Percentiles rank a stretch among this genome's conserved stretches.
phyloP scores from a whole-genome alignment of 2,113 vertebrate genomes.

The Opisthocomus hoazin region DNA sequence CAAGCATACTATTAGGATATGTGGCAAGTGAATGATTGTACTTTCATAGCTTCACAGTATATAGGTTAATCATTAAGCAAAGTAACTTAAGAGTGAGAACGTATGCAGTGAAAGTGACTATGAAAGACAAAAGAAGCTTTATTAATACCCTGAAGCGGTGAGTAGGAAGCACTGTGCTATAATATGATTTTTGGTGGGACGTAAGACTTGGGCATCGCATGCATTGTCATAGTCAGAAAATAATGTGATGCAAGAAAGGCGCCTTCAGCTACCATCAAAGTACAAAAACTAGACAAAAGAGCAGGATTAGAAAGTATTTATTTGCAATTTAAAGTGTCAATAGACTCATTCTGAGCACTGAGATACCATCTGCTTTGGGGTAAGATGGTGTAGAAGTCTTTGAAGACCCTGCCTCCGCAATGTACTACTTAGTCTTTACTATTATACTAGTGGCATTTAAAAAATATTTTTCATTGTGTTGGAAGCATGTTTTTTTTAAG shows the following conservation, averaged over 20 bases:
- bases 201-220: background rate
- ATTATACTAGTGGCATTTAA: slow-evolving; percentile 13
- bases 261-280: slow-evolving; percentile 67
- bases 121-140: background rate
- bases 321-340: slow-evolving; percentile 42
- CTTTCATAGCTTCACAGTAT: background rate
- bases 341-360: slow-evolving; percentile 48
- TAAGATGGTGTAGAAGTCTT: slow-evolving; percentile 71
- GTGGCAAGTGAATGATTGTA: background rate
- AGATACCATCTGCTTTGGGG: slow-evolving; percentile 67
- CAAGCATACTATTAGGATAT: background rate
- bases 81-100: background rate
- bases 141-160: background rate
- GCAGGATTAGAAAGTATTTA: slow-evolving; percentile 67
- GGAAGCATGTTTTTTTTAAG: background rate
- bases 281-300: slow-evolving; percentile 63
- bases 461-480: slow-evolving; percentile 31
- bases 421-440: slow-evolving; percentile 49
- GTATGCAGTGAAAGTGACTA: background rate
- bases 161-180: background rate
- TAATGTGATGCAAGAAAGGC: background rate
- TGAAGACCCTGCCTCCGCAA: slow-evolving; percentile 66
- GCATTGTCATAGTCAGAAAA: background rate
- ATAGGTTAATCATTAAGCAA: background rate
- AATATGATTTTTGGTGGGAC: background rate